Base-by-base conservation (phyloP, 2,113 vertebrate genomes). In the Osmerus eperlanus region DNA sequence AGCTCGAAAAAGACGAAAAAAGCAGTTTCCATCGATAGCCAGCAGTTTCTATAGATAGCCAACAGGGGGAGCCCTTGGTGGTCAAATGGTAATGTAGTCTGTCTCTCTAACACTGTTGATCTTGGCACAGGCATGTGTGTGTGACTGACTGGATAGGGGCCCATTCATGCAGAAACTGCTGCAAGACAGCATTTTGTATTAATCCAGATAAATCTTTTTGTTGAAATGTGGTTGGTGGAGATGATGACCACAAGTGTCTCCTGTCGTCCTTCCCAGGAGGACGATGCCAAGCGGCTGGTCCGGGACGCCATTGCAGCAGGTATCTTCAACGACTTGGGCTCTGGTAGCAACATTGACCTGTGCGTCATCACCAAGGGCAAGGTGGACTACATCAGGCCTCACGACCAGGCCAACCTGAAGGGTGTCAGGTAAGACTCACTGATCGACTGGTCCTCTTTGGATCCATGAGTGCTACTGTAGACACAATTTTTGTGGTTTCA, bases 261-360 rank as follows among this genome's bases (percentile, higher is more conserved):
- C n/a, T 51, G 19, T 47, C 14, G 54, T 25, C 12, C 55, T 13
- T 29, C 3, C 5, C 61, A 99, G 97, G 97, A 98, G 82, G 96
- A 94, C 0, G 93, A 94, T 0, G 97, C 97, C 72, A 99, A 98
- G 80, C 87, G 80, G 76, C 87, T 99, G 18, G 97, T 99, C 76
- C 90, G 94, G 1, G 96, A 98, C 0, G 97, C 96, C 67, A 99
- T 99, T 1, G 93, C 95, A 3, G 95, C 96, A 0, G 97, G 97
- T 13, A 95, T 99, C 80, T 99, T 93, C 82, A 99, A 97, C 0
- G 97, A 99, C 71, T 89, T 99, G 86, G 97, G 97, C 76, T 98
- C 97, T 0, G 97, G 97, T 78, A 99, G 95, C 77, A 99, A 99
- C 88, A 95, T 99, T 0, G 97, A 99, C 73, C 83, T 99, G 64